Evolutionary conservation across 2,797 vertebrate genomes (phyloP), one percentile per base, ranked within the genome.

Genomic region (Acomys russatus): DNA sequence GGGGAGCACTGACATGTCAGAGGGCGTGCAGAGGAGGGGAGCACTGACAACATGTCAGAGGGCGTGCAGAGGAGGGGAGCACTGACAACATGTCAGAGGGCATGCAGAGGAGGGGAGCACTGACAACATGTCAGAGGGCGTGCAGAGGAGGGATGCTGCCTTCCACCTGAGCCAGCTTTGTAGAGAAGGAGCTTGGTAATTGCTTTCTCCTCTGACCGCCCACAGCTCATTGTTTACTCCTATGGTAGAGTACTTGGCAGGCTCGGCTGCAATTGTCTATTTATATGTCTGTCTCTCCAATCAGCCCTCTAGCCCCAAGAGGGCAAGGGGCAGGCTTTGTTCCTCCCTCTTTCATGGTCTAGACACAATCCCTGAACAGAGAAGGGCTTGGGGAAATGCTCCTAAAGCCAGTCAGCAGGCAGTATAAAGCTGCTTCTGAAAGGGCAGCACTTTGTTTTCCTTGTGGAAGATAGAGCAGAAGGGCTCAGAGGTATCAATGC

Each of bases 271-370:
- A 54, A 91, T 94, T 92, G 94, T 94, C 97, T 97, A 95, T 95
- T 96, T 96, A 93, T 88, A 51, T 82, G 94, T 94, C 95, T 95
- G 94, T 95, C 85, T 97, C 88, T 97, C 92, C 95, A 97, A 96
- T 96, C 96, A 97, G 94, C 86, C 93, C 90, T 83, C 22, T 0
- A 68, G 61, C 82, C 76, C 92, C 25, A n/a, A 84, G 76, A 96
- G 88, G 82, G 85, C 90, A 94, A 93, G 95, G 85, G 91, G 77
- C 90, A 88, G 0, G 49, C 94, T 97, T 97, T 94, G 90, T 95
- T 96, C 93, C 38, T 79, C 92, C 64, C 74, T 49, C 64, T 90
- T 95, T 80, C 88, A 88, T 92, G 88, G 77, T 68, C 93, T 84
- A 96, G 92, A 63, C 28, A 17, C 30, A 66, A 59, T 79, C 91